A percentile compares a stretch with the other conserved stretches of the same genome.
Evolutionary conservation across 1,140 invertebrate species (phyloP).

Genomic region (Dryas iulia): DNA sequence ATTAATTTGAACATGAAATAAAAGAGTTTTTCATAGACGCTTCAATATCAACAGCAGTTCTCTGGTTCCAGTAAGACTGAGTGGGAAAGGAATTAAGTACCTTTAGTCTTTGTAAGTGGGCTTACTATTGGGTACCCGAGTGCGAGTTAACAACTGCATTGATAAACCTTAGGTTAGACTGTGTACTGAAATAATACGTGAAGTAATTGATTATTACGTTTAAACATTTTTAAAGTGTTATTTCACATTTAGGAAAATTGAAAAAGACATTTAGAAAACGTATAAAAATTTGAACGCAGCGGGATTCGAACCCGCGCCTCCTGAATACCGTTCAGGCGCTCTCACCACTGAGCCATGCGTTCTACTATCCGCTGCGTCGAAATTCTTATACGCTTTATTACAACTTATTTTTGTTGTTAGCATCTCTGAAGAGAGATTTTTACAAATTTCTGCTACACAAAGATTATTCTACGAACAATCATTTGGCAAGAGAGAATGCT

Average conservation of each 20-base stretch:
- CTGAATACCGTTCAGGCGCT: too few relatives aligned
- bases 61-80: neutral
- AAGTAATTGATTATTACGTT: neutral
- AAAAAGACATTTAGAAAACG: too few relatives aligned
- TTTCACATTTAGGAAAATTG: neutral
- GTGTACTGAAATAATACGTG: neutral
- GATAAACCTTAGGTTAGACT: neutral
- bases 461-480: too few relatives aligned
- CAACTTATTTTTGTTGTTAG: too few relatives aligned
- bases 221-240: neutral
- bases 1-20: neutral
- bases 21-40: neutral
- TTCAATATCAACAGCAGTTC: neutral
- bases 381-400: too few relatives aligned
- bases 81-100: conserved; percentile 31
- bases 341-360: too few relatives aligned
- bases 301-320: too few relatives aligned
- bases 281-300: too few relatives aligned
- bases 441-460: too few relatives aligned
- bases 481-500: too few relatives aligned
- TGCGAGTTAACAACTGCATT: conserved; percentile 35
- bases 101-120: conserved; percentile 40
- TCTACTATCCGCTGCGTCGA: too few relatives aligned
- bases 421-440: too few relatives aligned
- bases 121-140: conserved; percentile 38